Base-by-base conservation (phyloP, 2,113 vertebrate genomes). In the Passer montanus region DNA sequence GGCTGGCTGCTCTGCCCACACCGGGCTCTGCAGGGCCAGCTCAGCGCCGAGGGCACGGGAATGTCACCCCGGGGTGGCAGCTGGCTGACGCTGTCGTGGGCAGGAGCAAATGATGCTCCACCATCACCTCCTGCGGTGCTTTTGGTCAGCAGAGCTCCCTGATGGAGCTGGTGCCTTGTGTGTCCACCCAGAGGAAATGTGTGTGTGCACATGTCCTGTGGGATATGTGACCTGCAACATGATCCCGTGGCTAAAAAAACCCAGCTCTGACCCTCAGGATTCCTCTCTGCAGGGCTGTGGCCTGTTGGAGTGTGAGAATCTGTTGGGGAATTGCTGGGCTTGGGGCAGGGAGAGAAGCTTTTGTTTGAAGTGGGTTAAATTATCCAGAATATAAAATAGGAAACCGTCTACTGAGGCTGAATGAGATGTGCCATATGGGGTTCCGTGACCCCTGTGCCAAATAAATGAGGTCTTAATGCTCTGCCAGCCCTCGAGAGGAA, bases 11-110 rank as follows among this genome's bases (percentile, higher is more conserved):
- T 49, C n/a, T 53, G 67, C 76, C 62, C 9, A 6, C 41, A 0
- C 50, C 1, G 6, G 37, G 46, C 0, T 10, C 26, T 1, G 1
- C 49, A 2, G 6, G 24, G 28, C 24, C 47, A 13, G 53, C 64
- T 47, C 55, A 1, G 56, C 41, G 11, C 43, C 5, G 5, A n/a
- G 83, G 52, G 44, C 68, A 28, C 18, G 19, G n/a, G 0, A 1
- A 10, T 7, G 53, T 55, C 87, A 41, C 41, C 59, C 59, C 69
- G 64, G 67, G 74, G 22, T 15, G 44, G 53, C 83, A 68, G 43
- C 58, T 52, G 74, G 10, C 47, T 63, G 56, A 11, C 8, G 3
- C 23, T 11, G 7, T 16, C 70, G 0, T 15, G 67, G 37, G 43
- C 43, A 52, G 0, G 3, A 28, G 37, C 26, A 23, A 13, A 58